Evolutionary conservation across 23 tunicate genomes (phyloP), one percentile per base, ranked within the genome.

Genomic region (Aplidium turbinatum): DNA sequence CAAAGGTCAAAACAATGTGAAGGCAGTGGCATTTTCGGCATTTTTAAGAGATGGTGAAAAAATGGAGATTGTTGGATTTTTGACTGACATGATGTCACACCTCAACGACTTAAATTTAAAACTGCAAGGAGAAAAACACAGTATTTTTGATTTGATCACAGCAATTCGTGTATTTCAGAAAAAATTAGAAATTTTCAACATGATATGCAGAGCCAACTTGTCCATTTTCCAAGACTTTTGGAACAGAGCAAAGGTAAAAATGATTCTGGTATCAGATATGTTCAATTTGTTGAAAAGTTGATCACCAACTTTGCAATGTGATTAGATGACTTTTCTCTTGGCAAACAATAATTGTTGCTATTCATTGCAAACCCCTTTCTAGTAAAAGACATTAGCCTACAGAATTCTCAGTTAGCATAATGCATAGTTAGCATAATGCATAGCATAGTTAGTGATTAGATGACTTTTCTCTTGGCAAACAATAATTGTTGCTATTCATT

Each of bases 51-150:
- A 62, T 26, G 68, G 30, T 62, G 18, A 13, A 30, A 62, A 62
- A 24, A 62, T 62, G 68, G 68, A 62, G 7, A 62, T 62, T 62
- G 68, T 62, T 62, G 68, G 9, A n/a, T 62, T 62, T 29, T 62
- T 62, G 36, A 62, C 68, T 62, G 38, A 26, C 68, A 62, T 62
- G 36, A 62, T 62, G 68, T 62, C 68, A 62, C 68, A 62, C 68
- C 22, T 62, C 22, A n/a, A 62, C 62, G 62, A 21, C 62, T 55
- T 55, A 22, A 55, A 55, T 55, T 16, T 55, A 55, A 55, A 55
- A 55, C 23, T 55, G 62, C 62, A 18, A 55, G 62, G 62, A 55
- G 62, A 20, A n/a, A n/a, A n/a, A n/a, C n/a, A n/a, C n/a, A n/a
- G n/a, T n/a, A n/a, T n/a, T n/a, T n/a, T n/a, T n/a, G n/a, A n/a